phyloP scores from a whole-genome alignment of 1,140 invertebrate genomes.

The Hypsibius dujardini region DNA sequence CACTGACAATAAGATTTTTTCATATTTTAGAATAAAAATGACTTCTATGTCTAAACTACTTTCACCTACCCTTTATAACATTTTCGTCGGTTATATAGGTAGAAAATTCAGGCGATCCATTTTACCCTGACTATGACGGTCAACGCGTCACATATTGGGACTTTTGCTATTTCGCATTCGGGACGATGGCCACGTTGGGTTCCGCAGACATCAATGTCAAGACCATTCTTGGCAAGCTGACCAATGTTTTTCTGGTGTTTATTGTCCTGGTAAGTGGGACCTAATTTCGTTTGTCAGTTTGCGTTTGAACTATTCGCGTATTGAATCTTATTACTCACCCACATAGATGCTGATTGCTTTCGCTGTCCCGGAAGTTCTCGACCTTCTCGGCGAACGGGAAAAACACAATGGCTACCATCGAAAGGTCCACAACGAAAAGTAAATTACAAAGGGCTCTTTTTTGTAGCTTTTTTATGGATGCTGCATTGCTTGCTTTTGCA shows the following conservation, averaged over 20 bases:
- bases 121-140: conserved; percentile 29
- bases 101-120: conserved; percentile 34
- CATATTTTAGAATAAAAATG: no score
- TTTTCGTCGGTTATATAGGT: not conserved
- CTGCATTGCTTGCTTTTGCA: not conserved
- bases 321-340: no score
- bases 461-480: not conserved
- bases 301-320: no score
- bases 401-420: not conserved
- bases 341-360: not conserved
- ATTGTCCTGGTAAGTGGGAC: not conserved
- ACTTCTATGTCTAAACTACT: no score
- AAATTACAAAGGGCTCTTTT: not conserved
- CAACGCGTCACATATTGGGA: conserved; percentile 33
- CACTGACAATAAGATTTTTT: no score
- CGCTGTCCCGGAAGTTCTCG: not conserved
- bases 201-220: not conserved
- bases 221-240: conserved; percentile 6
- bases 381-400: not conserved
- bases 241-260: not conserved
- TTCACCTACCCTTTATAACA: no score
- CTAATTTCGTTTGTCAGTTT: no score
- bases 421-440: not conserved
- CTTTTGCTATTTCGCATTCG: conserved; percentile 34
- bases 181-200: conserved; percentile 34